Percentiles rank a stretch among this genome's conserved stretches.
phyloP scores from a whole-genome alignment of 2,113 vertebrate genomes.

The Tenrec ecaudatus region DNA sequence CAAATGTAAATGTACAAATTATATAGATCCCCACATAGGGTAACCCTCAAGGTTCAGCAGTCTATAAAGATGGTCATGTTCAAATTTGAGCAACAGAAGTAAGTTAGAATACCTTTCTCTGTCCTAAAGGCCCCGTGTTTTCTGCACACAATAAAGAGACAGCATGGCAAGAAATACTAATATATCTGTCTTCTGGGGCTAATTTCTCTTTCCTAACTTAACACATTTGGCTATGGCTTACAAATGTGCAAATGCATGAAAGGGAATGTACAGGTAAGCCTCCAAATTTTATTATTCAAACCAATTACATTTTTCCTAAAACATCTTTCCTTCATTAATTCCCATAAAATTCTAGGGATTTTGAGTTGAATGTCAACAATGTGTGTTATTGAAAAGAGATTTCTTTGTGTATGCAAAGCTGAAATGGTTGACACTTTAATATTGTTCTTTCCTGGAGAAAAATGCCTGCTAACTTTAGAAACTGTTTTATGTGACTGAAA shows the following conservation, averaged over 20 bases:
- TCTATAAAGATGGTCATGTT: not conserved
- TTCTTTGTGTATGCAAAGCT: not conserved
- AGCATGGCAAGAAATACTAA: not conserved
- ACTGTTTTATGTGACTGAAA: conserved; percentile 65
- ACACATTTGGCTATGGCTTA: not conserved
- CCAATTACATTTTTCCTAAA: not conserved
- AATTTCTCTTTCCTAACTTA: conserved; percentile 18
- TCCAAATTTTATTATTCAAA: conserved; percentile 16
- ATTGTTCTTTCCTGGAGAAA: conserved; percentile 3
- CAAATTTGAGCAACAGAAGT: conserved; percentile 7
- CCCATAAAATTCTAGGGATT: conserved; percentile 29
- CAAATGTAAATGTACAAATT: not conserved
- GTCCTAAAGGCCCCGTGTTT: not conserved
- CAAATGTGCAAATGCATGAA: conserved; percentile 26
- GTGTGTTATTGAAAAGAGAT: conserved; percentile 29
- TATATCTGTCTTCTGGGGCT: not conserved
- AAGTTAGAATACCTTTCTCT: not conserved
- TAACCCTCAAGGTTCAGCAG: not conserved
- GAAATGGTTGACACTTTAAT: conserved; percentile 40
- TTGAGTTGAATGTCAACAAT: conserved; percentile 13
- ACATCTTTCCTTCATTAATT: not conserved
- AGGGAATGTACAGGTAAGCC: not conserved
- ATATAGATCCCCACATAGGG: not conserved
- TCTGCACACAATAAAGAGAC: not conserved
- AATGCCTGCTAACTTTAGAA: conserved; percentile 67